phyloP scores from a whole-genome alignment of 2,888 invertebrate species.

The Drosophila dives region DNA sequence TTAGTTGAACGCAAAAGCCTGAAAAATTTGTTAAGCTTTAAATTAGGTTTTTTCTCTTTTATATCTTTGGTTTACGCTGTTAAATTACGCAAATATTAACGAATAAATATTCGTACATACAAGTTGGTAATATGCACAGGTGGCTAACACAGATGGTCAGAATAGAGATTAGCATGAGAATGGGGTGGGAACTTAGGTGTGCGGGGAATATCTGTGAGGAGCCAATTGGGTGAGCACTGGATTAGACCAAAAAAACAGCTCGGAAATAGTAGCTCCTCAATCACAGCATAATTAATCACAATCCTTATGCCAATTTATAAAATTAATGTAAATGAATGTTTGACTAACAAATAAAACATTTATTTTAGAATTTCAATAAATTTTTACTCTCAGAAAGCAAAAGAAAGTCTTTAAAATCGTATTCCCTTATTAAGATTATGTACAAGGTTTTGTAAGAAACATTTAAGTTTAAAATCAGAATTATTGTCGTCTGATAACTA shows the following conservation, averaged over 20 bases:
- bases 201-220: neutral
- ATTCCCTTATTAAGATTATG: neutral
- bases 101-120: slow-evolving; percentile 42
- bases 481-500: neutral
- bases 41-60: slow-evolving; percentile 38
- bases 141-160: slow-evolving; percentile 24
- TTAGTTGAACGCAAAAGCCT: slow-evolving; percentile 53
- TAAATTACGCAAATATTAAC: slow-evolving; percentile 60
- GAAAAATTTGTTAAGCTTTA: slow-evolving; percentile 72
- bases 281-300: neutral
- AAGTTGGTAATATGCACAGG: slow-evolving; percentile 32
- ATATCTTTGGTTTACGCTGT: slow-evolving; percentile 18
- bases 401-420: neutral
- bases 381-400: neutral
- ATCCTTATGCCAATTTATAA: neutral
- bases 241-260: neutral
- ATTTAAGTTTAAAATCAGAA: neutral
- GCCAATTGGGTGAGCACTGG: neutral
- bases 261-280: neutral
- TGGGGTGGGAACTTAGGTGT: neutral
- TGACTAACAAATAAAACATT: neutral
- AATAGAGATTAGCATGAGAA: slow-evolving; percentile 21
- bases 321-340: no score
- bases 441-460: neutral
- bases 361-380: neutral